Percentiles rank a stretch among this genome's conserved stretches.
Evolutionary conservation across 2,888 invertebrate genomes (phyloP).

Genomic region (Microctonus brassicae): DNA sequence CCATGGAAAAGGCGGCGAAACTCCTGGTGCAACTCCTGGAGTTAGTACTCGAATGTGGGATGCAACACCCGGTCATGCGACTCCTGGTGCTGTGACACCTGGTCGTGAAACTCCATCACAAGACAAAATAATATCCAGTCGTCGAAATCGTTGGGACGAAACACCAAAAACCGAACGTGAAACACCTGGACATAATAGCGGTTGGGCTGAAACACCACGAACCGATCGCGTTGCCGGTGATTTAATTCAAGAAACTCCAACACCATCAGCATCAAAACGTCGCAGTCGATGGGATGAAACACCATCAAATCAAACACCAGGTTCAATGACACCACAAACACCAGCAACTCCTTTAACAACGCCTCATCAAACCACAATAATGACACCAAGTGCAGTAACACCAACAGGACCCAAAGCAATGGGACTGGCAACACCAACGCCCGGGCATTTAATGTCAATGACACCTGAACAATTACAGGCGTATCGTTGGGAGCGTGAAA

Average conservation of each 20-base stretch:
- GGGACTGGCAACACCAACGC: slow-evolving; percentile 98
- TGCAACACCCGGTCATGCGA: slow-evolving; percentile 94
- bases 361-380: slow-evolving; percentile 79
- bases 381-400: slow-evolving; percentile 76
- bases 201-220: slow-evolving; percentile 99
- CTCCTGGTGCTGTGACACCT: slow-evolving; percentile 87
- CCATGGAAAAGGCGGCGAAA: slow-evolving; percentile 84
- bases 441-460: slow-evolving; percentile 96
- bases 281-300: slow-evolving; percentile 99
- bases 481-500: slow-evolving; percentile 98
- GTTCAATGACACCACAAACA: slow-evolving; percentile 80
- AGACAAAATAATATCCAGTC: slow-evolving; percentile 76
- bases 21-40: slow-evolving; percentile 93
- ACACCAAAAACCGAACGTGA: slow-evolving; percentile 98
- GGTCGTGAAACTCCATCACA: slow-evolving; percentile 87
- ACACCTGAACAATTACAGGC: slow-evolving; percentile 99
- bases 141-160: slow-evolving; percentile 99
- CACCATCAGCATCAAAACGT: slow-evolving; percentile 94
- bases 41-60: slow-evolving; percentile 95
- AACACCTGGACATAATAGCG: slow-evolving; percentile 95
- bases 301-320: slow-evolving; percentile 81
- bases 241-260: slow-evolving; percentile 91
- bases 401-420: slow-evolving; percentile 96
- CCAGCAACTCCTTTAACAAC: slow-evolving; percentile 84
- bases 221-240: slow-evolving; percentile 89